A percentile compares a stretch with the other conserved stretches of the same genome.
Conservation (phyloP, 2,113 vertebrate genomes). For the Phocoena phocoena region DNA sequence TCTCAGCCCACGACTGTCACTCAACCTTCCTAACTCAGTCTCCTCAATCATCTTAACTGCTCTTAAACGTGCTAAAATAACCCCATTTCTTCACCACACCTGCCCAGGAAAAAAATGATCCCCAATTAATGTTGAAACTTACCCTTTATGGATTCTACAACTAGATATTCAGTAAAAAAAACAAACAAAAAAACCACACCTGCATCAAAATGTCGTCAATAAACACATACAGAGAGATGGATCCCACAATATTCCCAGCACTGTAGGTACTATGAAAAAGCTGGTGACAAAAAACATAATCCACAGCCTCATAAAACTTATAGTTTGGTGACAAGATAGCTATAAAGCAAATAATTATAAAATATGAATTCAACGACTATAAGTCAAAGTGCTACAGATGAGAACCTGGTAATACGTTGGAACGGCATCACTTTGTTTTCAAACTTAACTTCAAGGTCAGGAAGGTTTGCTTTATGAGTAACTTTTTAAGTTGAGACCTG, state of each 20-base stretch:
- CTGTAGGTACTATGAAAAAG: neutral
- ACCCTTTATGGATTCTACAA: neutral
- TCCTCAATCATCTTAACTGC: neutral
- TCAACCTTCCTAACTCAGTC: neutral
- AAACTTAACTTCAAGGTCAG: neutral
- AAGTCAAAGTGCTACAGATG: neutral
- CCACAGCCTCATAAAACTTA: neutral
- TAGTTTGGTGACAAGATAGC: fast-evolving
- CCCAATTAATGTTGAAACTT: neutral
- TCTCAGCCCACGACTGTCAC: neutral
- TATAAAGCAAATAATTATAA: neutral
- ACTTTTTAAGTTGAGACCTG: neutral
- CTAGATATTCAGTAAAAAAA: neutral
- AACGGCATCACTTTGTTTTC: neutral
- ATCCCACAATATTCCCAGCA: neutral
- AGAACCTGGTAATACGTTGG: no score
- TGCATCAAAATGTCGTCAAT: neutral
- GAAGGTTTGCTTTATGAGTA: neutral
- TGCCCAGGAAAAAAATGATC: neutral
- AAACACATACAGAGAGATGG: fast-evolving
- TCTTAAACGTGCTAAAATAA: neutral
- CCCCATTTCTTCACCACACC: neutral
- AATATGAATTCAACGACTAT: neutral
- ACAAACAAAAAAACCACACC: neutral
- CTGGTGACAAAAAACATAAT: neutral